These are phyloP conservation scores for Dicyrtoma fusca DNA, from an alignment of 2,888 invertebrate species.

Conservation along the genomic window DNA sequence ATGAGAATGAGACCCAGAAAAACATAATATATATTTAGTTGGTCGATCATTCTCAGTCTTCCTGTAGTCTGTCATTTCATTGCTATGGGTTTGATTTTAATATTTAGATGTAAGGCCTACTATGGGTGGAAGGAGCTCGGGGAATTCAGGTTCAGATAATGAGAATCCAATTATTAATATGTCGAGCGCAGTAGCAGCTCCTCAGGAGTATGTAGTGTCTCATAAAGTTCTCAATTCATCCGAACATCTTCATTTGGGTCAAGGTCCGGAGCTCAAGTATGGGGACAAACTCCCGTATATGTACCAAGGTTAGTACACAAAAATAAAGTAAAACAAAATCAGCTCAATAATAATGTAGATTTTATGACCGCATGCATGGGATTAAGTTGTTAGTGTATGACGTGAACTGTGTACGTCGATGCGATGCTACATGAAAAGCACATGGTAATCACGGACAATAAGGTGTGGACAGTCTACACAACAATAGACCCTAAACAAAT, in stretches of 20 bases:
- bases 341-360: background rate
- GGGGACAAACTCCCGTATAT: conserved; percentile 49
- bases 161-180: conserved; percentile 52
- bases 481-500: no score
- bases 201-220: conserved; percentile 43
- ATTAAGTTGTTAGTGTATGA: no score
- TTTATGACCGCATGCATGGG: background rate
- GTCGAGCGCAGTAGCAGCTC: conserved; percentile 34
- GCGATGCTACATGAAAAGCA: no score
- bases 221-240: conserved; percentile 53
- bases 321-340: no score
- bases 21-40: no score
- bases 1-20: no score
- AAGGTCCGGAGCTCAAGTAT: conserved; percentile 47
- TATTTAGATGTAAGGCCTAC: conserved; percentile 33
- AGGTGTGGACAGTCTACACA: no score
- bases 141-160: conserved; percentile 56
- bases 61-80: conserved; percentile 6
- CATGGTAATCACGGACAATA: no score
- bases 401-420: no score
- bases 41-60: no score
- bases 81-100: background rate
- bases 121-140: conserved; percentile 39
- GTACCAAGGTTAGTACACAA: conserved; percentile 48
- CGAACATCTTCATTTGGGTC: conserved; percentile 43